Conservation (phyloP, 2,888 invertebrate species). For the Amorpha juglandis region DNA sequence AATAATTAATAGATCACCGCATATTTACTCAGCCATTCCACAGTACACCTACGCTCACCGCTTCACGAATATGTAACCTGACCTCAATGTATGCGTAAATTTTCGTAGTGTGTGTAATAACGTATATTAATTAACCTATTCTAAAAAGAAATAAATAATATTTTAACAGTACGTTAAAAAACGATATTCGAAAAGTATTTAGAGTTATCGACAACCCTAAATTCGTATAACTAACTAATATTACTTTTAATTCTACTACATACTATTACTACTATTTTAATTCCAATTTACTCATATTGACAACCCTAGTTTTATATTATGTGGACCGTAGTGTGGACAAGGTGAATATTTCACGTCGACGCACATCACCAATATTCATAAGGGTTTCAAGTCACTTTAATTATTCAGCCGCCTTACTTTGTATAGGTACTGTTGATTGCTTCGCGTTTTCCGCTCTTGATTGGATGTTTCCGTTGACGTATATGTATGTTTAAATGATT, state of each 20-base stretch:
- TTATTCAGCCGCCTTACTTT: conserved; percentile 39
- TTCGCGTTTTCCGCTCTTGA: neutral
- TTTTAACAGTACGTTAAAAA: too few relatives aligned
- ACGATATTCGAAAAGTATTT: too few relatives aligned
- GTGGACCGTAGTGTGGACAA: neutral
- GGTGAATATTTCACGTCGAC: conserved; percentile 26
- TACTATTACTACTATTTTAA: too few relatives aligned
- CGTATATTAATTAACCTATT: too few relatives aligned
- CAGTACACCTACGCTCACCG: neutral
- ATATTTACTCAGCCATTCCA: neutral
- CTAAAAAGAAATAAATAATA: too few relatives aligned
- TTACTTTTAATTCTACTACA: too few relatives aligned
- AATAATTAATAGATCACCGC: conserved; percentile 2
- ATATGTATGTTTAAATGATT: neutral
- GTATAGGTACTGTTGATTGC: neutral
- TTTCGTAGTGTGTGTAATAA: neutral
- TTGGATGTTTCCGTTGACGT: conserved; percentile 5
- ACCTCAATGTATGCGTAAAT: neutral
- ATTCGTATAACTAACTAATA: too few relatives aligned
- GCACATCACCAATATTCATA: conserved; percentile 35
- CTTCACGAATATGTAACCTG: neutral
- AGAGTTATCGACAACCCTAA: neutral
- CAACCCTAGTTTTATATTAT: conserved; percentile 8
- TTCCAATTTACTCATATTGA: neutral
- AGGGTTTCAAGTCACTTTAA: conserved; percentile 37